Evolutionary conservation across 2,113 vertebrate genomes (phyloP).

Genomic region (Orcinus orca): DNA sequence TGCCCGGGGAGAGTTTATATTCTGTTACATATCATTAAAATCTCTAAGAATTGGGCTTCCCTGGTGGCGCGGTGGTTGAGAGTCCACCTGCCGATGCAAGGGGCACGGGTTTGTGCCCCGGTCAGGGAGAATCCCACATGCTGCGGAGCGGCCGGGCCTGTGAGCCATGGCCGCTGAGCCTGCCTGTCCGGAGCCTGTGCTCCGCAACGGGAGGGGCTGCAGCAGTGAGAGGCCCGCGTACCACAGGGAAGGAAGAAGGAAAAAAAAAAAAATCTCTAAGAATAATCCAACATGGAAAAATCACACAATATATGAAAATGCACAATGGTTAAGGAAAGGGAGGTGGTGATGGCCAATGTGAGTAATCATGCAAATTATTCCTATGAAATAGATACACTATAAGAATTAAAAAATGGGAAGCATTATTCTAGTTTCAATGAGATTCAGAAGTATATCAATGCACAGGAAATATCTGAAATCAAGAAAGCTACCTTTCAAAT

Average conservation of each 20-base stretch:
- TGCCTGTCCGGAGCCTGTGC: no score
- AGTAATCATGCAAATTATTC: not conserved
- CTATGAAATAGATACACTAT: not conserved
- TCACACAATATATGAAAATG: not conserved
- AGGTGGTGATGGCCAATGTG: not conserved
- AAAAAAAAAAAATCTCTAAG: not conserved
- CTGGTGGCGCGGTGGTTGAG: no score
- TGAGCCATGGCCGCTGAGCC: no score
- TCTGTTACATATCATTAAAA: not conserved
- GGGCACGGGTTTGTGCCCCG: no score
- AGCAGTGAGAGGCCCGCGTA: no score
- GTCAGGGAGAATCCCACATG: no score
- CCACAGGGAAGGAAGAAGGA: no score
- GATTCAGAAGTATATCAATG: not conserved
- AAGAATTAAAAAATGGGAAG: not conserved
- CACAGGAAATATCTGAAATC: not conserved
- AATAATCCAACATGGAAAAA: not conserved
- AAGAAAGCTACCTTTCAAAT: not conserved
- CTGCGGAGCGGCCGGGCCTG: no score
- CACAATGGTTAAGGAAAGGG: not conserved
- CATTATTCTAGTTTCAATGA: not conserved
- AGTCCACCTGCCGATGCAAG: no score
- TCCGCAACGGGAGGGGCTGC: no score
- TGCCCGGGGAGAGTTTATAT: not conserved
- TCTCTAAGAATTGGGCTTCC: not conserved